These are phyloP conservation scores for Craniophora ligustri DNA, from an alignment of 2,888 invertebrate species.

Conservation along the genomic window DNA sequence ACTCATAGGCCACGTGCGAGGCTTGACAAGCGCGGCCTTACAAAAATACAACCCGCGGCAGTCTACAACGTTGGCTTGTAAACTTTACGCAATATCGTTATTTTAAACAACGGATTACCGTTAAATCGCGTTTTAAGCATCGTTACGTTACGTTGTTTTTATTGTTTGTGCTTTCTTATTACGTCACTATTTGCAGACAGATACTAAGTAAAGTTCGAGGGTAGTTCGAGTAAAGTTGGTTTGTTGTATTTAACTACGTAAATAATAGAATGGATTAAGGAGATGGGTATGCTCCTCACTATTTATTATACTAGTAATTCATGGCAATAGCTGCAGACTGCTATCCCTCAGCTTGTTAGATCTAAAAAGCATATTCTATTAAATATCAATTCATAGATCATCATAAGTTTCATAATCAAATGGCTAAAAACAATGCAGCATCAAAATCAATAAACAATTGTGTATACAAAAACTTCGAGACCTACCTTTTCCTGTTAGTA, in stretches of 20 bases:
- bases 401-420: neutral
- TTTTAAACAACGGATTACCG: constrained; percentile 1
- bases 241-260: no score
- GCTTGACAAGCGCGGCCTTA: constrained; percentile 54
- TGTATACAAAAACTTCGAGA: constrained; percentile 10
- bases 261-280: no score
- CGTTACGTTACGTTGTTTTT: constrained; percentile 1
- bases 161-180: neutral
- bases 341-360: no score
- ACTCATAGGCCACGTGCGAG: constrained; percentile 61
- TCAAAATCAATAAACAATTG: constrained; percentile 19
- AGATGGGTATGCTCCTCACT: no score
- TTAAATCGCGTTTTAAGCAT: neutral
- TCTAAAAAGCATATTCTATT: no score
- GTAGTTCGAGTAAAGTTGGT: no score
- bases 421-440: neutral
- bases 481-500: constrained; percentile 28
- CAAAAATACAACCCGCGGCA: constrained; percentile 30
- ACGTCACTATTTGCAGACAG: no score
- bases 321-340: no score
- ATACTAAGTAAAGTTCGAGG: no score
- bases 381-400: no score
- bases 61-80: constrained; percentile 12
- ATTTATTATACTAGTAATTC: no score
- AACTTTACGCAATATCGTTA: constrained; percentile 11